A percentile compares a stretch with the other conserved stretches of the same genome.
Evolutionary conservation across 1,140 invertebrate species (phyloP).

Genomic region (Heliconius nattereri): DNA sequence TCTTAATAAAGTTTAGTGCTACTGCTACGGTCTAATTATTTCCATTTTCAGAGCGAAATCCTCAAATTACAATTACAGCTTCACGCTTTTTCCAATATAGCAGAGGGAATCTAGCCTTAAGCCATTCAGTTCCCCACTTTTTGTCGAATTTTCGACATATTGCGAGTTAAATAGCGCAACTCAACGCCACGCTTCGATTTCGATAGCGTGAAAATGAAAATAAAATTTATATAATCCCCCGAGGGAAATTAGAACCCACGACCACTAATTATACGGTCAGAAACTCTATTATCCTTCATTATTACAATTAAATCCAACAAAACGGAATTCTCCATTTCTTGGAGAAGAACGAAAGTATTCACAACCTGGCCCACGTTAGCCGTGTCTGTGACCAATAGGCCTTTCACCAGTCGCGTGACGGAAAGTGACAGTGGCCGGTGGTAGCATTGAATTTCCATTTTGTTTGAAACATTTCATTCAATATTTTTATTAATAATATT

Average conservation of each 20-base stretch:
- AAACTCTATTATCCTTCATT: background rate
- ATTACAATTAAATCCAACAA: background rate
- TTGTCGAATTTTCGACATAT: background rate
- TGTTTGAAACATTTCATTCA: constrained; percentile 20
- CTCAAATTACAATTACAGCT: no score
- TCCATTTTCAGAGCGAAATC: no score
- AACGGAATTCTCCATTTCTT: background rate
- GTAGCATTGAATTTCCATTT: constrained; percentile 22
- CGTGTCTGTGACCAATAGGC: constrained; percentile 34
- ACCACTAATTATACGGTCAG: background rate
- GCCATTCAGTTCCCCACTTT: background rate
- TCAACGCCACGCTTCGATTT: no score
- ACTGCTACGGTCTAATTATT: no score
- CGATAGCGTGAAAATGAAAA: no score
- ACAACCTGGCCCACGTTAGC: constrained; percentile 32
- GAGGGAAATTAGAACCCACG: no score
- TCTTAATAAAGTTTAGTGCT: no score
- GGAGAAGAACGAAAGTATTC: background rate
- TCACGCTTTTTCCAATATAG: no score
- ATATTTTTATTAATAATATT: background rate
- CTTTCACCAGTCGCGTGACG: constrained; percentile 40
- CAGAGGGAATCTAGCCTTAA: no score
- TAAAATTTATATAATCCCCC: no score
- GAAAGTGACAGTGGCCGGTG: constrained; percentile 37
- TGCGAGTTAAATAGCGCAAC: background rate